Evolutionary conservation across 1,140 invertebrate genomes (phyloP), one percentile per base, ranked within the genome.

Genomic region (Steinernema feltiae): DNA sequence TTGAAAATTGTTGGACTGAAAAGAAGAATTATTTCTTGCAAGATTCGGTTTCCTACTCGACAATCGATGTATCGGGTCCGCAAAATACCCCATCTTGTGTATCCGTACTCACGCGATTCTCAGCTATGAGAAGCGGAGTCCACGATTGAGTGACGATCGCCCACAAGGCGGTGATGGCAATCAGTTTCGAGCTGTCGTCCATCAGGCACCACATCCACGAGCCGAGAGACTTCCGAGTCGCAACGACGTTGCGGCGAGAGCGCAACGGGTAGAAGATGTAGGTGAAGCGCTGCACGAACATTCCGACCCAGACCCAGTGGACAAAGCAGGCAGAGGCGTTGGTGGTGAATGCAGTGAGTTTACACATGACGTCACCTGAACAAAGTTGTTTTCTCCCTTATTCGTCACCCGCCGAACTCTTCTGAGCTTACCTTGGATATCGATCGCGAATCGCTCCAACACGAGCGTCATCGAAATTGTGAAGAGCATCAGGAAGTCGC

Each of bases 101-200:
- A 15, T 74, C 63, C 0, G 72, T 69, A 0, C 70, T 35, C 1
- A 77, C 69, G 1, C 72, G 46, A 1, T 74, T 12, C n/a, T 77
- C 76, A 0, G 76, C 74, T 29, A 77, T 77, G 30, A 77, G 76
- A 21, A 77, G 46, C 0, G 76, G 76, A 17, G 76, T 74, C 76
- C 76, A 77, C 0, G 74, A 24, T 30, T 77, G 76, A 24, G 76
- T 75, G 2, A 74, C 46, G 27, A 77, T 31, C 18, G 76, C 73
- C 41, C 69, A 70, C 1, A 72, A 21, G 70, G 74, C 48, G 0
- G 74, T 29, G 32, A 71, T 77, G 48, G 41, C 7, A 27, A 18
- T 70, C 12, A 30, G 21, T 29, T 69, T 69, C 30, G 24, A 30
- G 18, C 21, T 32, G 53, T 2, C 46, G 24, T 53, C 46, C 46